Evolutionary conservation across 2,888 invertebrate genomes (phyloP).

Genomic region (Thyatira batis): DNA sequence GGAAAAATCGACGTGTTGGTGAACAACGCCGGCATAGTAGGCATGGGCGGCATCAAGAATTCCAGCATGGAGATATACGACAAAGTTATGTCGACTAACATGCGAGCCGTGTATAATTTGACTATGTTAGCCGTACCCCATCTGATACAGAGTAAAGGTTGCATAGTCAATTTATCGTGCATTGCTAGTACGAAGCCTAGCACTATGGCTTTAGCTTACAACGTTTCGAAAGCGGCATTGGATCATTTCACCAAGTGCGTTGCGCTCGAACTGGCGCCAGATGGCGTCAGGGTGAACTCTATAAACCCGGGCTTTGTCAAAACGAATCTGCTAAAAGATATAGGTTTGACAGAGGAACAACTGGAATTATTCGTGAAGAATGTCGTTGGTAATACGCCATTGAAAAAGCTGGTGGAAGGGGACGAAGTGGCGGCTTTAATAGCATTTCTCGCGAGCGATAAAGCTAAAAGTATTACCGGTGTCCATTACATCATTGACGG

Average conservation of each 20-base stretch:
- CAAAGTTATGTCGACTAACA: conserved; percentile 92
- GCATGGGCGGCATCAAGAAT: conserved; percentile 90
- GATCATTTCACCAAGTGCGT: conserved; percentile 96
- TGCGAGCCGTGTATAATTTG: conserved; percentile 89
- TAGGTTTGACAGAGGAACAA: conserved; percentile 83
- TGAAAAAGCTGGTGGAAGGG: conserved; percentile 90
- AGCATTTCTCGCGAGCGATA: conserved; percentile 92
- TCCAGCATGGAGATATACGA: conserved; percentile 92
- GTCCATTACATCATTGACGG: conserved; percentile 72
- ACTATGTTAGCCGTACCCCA: conserved; percentile 93
- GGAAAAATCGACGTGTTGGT: conserved; percentile 89
- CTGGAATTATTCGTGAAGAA: conserved; percentile 87
- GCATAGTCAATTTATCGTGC: conserved; percentile 95
- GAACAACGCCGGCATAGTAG: conserved; percentile 93
- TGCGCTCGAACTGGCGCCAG: conserved; percentile 91
- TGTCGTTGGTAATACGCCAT: conserved; percentile 88
- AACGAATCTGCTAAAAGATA: conserved; percentile 91
- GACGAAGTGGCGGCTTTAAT: conserved; percentile 95
- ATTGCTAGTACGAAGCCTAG: conserved; percentile 86
- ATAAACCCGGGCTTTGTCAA: conserved; percentile 97
- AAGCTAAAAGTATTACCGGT: conserved; percentile 94
- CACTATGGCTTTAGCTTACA: conserved; percentile 92
- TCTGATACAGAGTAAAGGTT: conserved; percentile 89
- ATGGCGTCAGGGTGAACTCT: conserved; percentile 92
- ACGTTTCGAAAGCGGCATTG: conserved; percentile 94